Evolutionary conservation across 2,113 vertebrate genomes (phyloP).

Genomic region (Pelecanus crispus): DNA sequence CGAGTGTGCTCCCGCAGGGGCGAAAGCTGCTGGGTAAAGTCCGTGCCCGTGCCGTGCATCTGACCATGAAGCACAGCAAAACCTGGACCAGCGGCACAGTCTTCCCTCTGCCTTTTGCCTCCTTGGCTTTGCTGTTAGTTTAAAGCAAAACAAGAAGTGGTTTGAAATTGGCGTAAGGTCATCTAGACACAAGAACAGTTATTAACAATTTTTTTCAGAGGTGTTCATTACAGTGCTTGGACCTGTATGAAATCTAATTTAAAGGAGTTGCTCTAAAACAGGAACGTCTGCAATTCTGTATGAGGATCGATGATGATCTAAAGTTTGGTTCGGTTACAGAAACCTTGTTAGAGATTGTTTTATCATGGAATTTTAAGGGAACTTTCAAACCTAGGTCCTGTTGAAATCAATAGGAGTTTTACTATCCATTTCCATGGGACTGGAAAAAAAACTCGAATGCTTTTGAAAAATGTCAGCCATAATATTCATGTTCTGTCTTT

Average conservation of each 20-base stretch:
- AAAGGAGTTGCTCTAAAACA: neutral
- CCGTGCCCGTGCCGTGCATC: too few species aligned
- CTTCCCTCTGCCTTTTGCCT: neutral
- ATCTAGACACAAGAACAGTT: neutral
- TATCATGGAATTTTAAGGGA: neutral
- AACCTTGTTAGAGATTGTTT: neutral
- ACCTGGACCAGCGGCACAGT: neutral
- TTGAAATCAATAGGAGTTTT: neutral
- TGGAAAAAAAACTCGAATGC: neutral
- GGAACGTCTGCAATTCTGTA: neutral
- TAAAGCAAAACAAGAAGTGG: neutral
- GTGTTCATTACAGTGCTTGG: neutral
- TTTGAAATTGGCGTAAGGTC: neutral
- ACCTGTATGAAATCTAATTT: neutral
- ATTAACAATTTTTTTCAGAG: neutral
- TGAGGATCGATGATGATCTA: neutral
- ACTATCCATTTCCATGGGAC: neutral
- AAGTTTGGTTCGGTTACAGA: neutral
- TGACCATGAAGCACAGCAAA: neutral
- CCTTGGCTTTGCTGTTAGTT: neutral
- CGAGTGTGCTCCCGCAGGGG: too few species aligned
- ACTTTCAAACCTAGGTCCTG: neutral
- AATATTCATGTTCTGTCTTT: neutral
- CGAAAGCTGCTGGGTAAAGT: neutral
- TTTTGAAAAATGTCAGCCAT: neutral